Evolutionary conservation across 1,140 invertebrate species (phyloP).

Genomic region (Formica selysi): DNA sequence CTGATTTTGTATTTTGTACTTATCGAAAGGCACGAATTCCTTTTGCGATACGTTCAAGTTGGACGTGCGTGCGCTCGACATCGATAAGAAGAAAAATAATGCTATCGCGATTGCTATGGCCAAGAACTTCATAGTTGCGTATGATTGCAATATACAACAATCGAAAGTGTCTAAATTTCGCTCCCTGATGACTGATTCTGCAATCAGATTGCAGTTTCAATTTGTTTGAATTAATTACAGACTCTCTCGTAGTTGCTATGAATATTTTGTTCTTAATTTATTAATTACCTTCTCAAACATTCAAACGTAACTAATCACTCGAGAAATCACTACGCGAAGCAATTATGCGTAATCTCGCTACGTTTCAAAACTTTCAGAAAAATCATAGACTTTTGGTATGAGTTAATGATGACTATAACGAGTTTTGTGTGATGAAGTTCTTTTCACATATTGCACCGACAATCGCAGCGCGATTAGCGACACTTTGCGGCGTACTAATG

Average conservation of each 20-base stretch:
- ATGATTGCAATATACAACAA: not conserved
- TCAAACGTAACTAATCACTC: not conserved
- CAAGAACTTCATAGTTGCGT: constrained; percentile 71
- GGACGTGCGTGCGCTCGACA: constrained; percentile 29
- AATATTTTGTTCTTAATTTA: not conserved
- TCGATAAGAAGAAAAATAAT: constrained; percentile 65
- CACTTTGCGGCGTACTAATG: constrained; percentile 13
- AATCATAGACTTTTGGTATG: not conserved
- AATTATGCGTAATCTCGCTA: constrained; percentile 4
- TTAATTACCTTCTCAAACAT: constrained; percentile 13
- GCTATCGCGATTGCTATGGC: constrained; percentile 58
- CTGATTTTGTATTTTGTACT: constrained; percentile 37
- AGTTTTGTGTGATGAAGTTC: too few relatives aligned
- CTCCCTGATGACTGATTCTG: not conserved
- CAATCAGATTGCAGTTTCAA: not conserved
- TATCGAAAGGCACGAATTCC: constrained; percentile 75
- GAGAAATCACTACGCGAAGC: not conserved
- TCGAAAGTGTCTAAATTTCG: not conserved
- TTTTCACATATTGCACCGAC: too few relatives aligned
- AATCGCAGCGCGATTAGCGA: not conserved
- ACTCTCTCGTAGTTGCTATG: not conserved
- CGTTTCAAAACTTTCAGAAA: not conserved
- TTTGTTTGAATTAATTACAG: not conserved
- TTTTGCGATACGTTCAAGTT: constrained; percentile 32
- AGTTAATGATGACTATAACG: too few relatives aligned